phyloP scores from a whole-genome alignment of 2,888 invertebrate species.

The Caenorhabditis sp. region DNA sequence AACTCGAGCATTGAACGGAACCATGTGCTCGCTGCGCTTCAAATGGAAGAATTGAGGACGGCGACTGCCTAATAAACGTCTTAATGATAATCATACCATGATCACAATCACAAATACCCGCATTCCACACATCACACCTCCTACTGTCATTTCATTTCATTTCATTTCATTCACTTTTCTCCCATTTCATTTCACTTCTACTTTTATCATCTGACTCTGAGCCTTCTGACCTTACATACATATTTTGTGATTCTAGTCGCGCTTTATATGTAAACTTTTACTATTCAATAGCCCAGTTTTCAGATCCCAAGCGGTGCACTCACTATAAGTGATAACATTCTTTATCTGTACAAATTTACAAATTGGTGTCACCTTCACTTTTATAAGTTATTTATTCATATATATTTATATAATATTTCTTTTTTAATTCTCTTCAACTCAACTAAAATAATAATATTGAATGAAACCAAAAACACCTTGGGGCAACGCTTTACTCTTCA shows the following conservation, averaged over 20 bases:
- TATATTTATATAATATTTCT: neutral
- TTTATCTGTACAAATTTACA: constrained; percentile 53
- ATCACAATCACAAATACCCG: constrained; percentile 40
- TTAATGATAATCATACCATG: neutral
- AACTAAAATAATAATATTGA: constrained; percentile 17
- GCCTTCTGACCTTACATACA: no score
- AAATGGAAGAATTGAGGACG: constrained; percentile 48
- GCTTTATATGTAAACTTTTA: neutral
- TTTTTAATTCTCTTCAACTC: neutral
- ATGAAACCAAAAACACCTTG: neutral
- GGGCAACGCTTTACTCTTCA: constrained; percentile 19
- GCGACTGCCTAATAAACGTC: constrained; percentile 36
- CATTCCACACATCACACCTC: constrained; percentile 32
- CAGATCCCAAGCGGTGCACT: constrained; percentile 11
- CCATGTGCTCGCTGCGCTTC: constrained; percentile 38
- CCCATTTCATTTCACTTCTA: no score
- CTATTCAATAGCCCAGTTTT: constrained; percentile 14
- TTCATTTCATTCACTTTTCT: no score
- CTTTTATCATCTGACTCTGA: neutral
- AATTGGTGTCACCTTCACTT: constrained; percentile 18
- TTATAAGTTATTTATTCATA: no score
- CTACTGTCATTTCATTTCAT: no score
- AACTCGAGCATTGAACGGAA: constrained; percentile 28
- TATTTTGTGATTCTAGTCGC: constrained; percentile 37
- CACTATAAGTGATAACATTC: constrained; percentile 15